These are phyloP conservation scores for Mythimna loreyi DNA, from an alignment of 2,888 invertebrate genomes.

Conservation along the genomic window DNA sequence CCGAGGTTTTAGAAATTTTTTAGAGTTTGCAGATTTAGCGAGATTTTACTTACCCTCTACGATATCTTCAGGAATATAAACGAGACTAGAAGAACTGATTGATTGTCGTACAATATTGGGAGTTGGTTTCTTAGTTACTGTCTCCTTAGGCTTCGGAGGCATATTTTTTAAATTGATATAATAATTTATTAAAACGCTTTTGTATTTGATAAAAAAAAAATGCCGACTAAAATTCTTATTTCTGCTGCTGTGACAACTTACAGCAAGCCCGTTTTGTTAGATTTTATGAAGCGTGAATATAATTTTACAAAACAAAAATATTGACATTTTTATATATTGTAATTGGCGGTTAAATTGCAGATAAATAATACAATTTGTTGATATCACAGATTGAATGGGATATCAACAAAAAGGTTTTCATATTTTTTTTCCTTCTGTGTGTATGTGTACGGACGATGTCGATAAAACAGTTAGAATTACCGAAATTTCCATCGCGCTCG, in stretches of 20 bases:
- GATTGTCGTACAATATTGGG: conserved; percentile 71
- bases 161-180: conserved; percentile 16
- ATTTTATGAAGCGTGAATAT: not conserved
- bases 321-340: not conserved
- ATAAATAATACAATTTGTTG: conserved; percentile 2
- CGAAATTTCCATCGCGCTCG: conserved; percentile 36
- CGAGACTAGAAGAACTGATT: conserved; percentile 82
- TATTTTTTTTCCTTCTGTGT: conserved; percentile 2
- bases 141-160: conserved; percentile 68
- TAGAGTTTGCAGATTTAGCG: too few relatives aligned
- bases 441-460: conserved; percentile 54
- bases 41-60: conserved; percentile 73
- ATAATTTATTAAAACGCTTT: conserved; percentile 3
- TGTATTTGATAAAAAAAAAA: not conserved
- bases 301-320: not conserved
- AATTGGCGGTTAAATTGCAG: conserved; percentile 2
- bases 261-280: not conserved
- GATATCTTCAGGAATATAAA: conserved; percentile 76
- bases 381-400: not conserved
- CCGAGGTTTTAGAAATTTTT: not conserved
- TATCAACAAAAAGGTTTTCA: conserved; percentile 14
- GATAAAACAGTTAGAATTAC: conserved; percentile 72
- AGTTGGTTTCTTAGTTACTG: conserved; percentile 71
- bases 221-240: not conserved
- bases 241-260: not conserved